Conservation (phyloP, 2,797 vertebrate species). For the Craterocephalus amniculus region DNA sequence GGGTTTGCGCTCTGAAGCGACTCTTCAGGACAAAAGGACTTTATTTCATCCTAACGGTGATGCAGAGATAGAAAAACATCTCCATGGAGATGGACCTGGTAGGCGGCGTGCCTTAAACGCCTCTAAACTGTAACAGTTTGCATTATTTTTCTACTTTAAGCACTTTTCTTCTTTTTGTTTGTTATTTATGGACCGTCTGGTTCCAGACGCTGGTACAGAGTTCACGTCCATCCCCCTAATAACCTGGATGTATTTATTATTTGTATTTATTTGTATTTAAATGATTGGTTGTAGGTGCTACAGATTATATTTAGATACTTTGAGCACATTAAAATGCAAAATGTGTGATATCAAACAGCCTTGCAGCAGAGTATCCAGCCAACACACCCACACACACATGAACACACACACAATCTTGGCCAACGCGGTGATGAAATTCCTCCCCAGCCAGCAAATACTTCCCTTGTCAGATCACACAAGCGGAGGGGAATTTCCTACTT, state of each 20-base stretch:
- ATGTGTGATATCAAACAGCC: not conserved
- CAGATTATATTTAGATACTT: conserved; percentile 49
- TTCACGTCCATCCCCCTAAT: too few species aligned
- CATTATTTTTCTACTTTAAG: conserved; percentile 41
- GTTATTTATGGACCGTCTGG: conserved; percentile 55
- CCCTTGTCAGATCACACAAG: conserved; percentile 65
- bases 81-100: conserved; percentile 69
- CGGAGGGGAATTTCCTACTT: conserved; percentile 76
- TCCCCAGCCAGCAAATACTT: conserved; percentile 69
- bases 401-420: conserved; percentile 36
- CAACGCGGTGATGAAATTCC: conserved; percentile 46
- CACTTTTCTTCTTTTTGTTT: conserved; percentile 46
- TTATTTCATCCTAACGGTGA: conserved; percentile 69
- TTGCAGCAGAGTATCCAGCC: conserved; percentile 9
- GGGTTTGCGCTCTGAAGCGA: conserved; percentile 77
- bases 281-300: conserved; percentile 17
- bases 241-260: conserved; percentile 69
- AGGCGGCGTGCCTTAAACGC: conserved; percentile 10
- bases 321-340: conserved; percentile 52
- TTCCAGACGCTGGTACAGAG: conserved; percentile 23
- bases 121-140: conserved; percentile 76
- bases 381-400: not conserved
- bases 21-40: not conserved
- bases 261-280: conserved; percentile 78
- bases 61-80: conserved; percentile 47